These are phyloP conservation scores for Moxostoma hubbsi DNA, from an alignment of 2,797 vertebrate genomes.

Conservation along the genomic window DNA sequence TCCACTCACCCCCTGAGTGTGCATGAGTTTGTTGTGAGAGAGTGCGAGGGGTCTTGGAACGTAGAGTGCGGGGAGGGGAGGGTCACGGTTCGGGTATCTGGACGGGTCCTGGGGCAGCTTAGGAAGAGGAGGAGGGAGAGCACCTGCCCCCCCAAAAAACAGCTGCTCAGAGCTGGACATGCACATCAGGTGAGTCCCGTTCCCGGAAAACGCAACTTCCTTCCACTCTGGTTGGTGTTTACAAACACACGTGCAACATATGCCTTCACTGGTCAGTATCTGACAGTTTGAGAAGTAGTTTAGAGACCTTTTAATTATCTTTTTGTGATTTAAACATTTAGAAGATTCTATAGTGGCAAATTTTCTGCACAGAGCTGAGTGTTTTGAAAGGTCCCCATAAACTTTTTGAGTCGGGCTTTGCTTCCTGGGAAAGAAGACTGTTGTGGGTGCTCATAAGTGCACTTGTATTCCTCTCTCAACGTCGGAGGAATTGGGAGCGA, in stretches of 20 bases:
- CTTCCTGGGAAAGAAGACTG: constrained; percentile 42
- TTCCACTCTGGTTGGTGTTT: constrained; percentile 42
- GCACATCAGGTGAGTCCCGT: constrained; percentile 80
- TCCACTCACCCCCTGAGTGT: constrained; percentile 47
- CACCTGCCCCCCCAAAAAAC: constrained; percentile 2
- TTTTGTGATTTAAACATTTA: no score
- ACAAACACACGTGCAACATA: not conserved
- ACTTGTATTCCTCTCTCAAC: constrained; percentile 16
- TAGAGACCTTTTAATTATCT: no score
- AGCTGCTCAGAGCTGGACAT: constrained; percentile 73
- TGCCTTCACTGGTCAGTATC: not conserved
- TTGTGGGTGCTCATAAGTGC: constrained; percentile 7
- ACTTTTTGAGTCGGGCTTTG: constrained; percentile 31
- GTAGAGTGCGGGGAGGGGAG: constrained; percentile 31
- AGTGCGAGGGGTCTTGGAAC: not conserved
- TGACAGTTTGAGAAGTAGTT: not conserved
- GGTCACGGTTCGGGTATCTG: constrained; percentile 43
- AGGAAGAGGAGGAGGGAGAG: constrained; percentile 49
- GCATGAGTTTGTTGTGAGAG: constrained; percentile 32
- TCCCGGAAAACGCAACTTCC: constrained; percentile 61
- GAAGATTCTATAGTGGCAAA: not conserved
- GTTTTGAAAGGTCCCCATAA: constrained; percentile 5
- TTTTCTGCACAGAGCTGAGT: not conserved
- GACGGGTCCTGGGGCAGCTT: constrained; percentile 35
- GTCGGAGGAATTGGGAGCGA: constrained; percentile 4